Evolutionary conservation across 2,797 vertebrate species (phyloP), one percentile per base, ranked within the genome.

Genomic region (Chelonia mydas): DNA sequence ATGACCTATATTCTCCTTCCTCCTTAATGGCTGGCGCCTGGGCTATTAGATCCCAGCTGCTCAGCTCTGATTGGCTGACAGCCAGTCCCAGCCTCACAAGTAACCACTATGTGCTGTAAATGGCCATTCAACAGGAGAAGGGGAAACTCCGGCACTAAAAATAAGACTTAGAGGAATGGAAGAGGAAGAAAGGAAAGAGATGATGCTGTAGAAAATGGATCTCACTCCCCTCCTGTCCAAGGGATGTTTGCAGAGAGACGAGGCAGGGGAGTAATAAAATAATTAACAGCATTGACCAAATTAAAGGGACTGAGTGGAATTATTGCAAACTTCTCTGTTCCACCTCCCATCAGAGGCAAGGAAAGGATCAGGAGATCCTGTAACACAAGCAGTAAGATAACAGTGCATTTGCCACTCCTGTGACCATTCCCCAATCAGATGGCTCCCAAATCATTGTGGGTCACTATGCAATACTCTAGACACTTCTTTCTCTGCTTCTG

Each of bases 31-130:
- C 97, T 97, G 97, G 97, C 96, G 97, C 97, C 97, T 90, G 93
- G 92, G 97, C 96, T 96, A 90, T 97, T 97, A 98, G 96, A 97
- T 96, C 90, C 92, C 90, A 72, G 88, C 93, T 95, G 94, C 97
- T 97, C 91, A 93, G 92, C 94, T 97, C 96, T 93, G 96, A 97
- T 93, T 97, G 97, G 97, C 97, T 97, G 97, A 97, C 97, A 97
- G 97, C 97, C 97, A 98, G 97, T 50, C 97, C 97, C 90, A 49
- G 96, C 93, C 97, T 97, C 97, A 96, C 90, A 28, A 92, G 87
- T 11, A 96, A 94, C 92, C 91, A 94, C 93, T 95, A 80, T 93
- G 21, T 76, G 77, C 82, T 65, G 78, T 41, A 90, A 81, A 88
- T 84, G 77, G 85, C 81, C 95, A 65, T 92, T 95, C 94, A 92